Evolutionary conservation across 2,797 vertebrate species (phyloP).

Genomic region (Micromesistius poutassou): DNA sequence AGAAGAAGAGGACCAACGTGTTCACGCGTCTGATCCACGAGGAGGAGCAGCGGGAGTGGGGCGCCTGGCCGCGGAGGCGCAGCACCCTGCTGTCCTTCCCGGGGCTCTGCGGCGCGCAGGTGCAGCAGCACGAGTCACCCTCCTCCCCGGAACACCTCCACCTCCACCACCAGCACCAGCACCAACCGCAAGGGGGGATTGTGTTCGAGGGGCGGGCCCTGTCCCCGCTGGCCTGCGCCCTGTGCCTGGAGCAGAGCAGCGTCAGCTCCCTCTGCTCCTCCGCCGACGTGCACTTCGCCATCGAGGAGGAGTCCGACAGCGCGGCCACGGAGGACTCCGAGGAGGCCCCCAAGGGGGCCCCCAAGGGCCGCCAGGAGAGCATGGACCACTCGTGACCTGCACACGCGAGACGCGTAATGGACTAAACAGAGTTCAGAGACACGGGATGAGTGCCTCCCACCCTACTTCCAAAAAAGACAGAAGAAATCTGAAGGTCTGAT

Average conservation of each 20-base stretch:
- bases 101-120: conserved; percentile 69
- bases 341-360: conserved; percentile 49
- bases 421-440: background rate
- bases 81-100: conserved; percentile 67
- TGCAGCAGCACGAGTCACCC: conserved; percentile 17
- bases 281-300: conserved; percentile 85
- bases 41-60: conserved; percentile 88
- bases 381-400: conserved; percentile 70
- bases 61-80: conserved; percentile 77
- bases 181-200: conserved; percentile 29
- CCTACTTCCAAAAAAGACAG: no score
- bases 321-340: conserved; percentile 73
- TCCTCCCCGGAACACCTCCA: conserved; percentile 29
- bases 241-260: conserved; percentile 90
- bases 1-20: conserved; percentile 81
- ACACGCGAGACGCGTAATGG: conserved; percentile 42
- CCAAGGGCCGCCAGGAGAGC: conserved; percentile 38
- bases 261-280: conserved; percentile 89
- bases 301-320: conserved; percentile 85
- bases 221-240: conserved; percentile 81
- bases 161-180: conserved; percentile 57
- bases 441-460: background rate
- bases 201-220: conserved; percentile 74
- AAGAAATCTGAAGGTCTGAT: no score
- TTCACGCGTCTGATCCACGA: conserved; percentile 85